Base-by-base conservation (phyloP, 2,797 vertebrate genomes). In the Arnoldichthys spilopterus region DNA sequence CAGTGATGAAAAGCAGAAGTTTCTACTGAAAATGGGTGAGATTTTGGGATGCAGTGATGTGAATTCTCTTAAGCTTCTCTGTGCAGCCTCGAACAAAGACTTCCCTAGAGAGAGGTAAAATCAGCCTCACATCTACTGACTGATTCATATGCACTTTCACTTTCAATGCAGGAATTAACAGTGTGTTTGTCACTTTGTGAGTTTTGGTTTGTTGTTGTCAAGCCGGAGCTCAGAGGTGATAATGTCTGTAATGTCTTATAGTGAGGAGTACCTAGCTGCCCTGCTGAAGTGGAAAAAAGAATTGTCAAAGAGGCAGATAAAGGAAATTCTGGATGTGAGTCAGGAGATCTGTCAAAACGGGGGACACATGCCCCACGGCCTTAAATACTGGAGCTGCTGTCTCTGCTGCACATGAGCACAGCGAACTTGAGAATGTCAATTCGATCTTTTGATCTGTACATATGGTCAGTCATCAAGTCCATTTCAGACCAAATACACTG, bases 251-350 rank as follows among this genome's bases (percentile, higher is more conserved):
- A 62, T 74, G 22, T 85, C 68, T 78, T 78, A 2, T 80, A 91
- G 87, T 0, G 40, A 58, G 58, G 6, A 83, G 47, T 80, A 87
- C 0, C 76, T 91, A 13, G 47, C 63, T 0, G 9, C 3, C 1
- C 77, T 93, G 74, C 83, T 93, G 75, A 43, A 1, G 8, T 93
- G 91, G 90, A 90, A 77, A 16, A 85, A 68, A 13, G 28, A 72
- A n/a, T 77, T 90, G 4, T 79, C 88, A 3, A 7, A 15, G 3
- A 0, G 0, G 0, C 0, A 87, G 30, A 51, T 87, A 1, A 74
- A 0, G 0, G 61, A 91, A 72, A 81, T 93, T 49, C 69, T 91
- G 77, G 63, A 84, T 16, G 64, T 75, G 0, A 72, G 74, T 28
- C 16, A 49, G 28, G 73, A 24, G 1, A 43, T 16, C n/a, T 59